Evolutionary conservation across 2,888 invertebrate species (phyloP).

Genomic region (Gymnocheta viridis): DNA sequence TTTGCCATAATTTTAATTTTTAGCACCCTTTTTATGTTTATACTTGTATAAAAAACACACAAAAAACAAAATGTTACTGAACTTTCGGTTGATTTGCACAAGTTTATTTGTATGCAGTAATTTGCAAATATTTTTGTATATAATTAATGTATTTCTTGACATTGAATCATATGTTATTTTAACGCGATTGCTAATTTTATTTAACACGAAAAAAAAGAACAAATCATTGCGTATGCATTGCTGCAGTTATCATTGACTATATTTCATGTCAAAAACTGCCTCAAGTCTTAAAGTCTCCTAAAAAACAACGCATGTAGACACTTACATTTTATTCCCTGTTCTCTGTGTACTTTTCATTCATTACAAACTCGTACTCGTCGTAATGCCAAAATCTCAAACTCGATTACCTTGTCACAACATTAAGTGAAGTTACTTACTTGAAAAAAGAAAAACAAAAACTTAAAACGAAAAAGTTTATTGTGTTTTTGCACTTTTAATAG

Average conservation of each 20-base stretch:
- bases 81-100: conserved; percentile 28
- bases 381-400: conserved; percentile 54
- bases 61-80: conserved; percentile 52
- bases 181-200: conserved; percentile 14
- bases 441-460: background rate
- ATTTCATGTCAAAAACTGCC: conserved; percentile 59
- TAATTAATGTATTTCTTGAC: conserved; percentile 65
- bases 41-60: background rate
- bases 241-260: conserved; percentile 60
- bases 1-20: conserved; percentile 15
- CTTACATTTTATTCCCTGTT: conserved; percentile 20
- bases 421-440: conserved; percentile 23
- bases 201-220: conserved; percentile 3
- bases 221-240: conserved; percentile 58
- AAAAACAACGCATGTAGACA: conserved; percentile 32
- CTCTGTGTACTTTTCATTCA: conserved; percentile 38
- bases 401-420: conserved; percentile 63
- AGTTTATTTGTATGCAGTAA: background rate
- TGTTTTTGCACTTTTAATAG: conserved; percentile 37
- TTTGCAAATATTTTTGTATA: conserved; percentile 2
- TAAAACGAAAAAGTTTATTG: conserved; percentile 19
- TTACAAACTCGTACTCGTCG: conserved; percentile 30
- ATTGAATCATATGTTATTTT: conserved; percentile 61
- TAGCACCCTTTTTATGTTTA: conserved; percentile 35
- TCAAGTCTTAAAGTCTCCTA: conserved; percentile 41